phyloP scores from a whole-genome alignment of 2,113 vertebrate species.

The Colaptes auratus region DNA sequence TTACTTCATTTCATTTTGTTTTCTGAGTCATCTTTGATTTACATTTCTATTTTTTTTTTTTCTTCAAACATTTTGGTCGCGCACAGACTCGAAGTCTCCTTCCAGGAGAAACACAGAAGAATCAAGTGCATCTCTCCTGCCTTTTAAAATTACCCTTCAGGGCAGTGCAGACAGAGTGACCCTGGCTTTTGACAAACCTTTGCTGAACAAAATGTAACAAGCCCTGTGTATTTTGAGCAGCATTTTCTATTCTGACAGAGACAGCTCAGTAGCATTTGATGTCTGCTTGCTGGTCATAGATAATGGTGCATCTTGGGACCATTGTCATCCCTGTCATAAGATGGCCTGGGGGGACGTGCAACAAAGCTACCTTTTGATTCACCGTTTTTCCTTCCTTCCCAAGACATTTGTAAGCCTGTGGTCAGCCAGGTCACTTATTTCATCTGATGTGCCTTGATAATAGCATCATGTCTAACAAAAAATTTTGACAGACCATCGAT shows the following conservation, averaged over 20 bases:
- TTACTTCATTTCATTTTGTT: conserved; percentile 45
- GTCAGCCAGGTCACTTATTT: conserved; percentile 87
- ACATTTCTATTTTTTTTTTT: conserved; percentile 79
- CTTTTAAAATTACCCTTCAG: conserved; percentile 84
- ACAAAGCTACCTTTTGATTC: conserved; percentile 92
- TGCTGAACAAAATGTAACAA: conserved; percentile 91
- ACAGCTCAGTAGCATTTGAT: conserved; percentile 93
- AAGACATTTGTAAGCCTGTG: conserved; percentile 82
- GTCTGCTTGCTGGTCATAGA: conserved; percentile 94
- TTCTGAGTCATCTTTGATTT: conserved; percentile 80
- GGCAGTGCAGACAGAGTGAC: conserved; percentile 87
- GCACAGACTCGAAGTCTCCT: conserved; percentile 80
- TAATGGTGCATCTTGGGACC: conserved; percentile 99
- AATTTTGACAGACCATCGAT: conserved; percentile 82
- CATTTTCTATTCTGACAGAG: conserved; percentile 90
- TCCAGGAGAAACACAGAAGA: conserved; percentile 78
- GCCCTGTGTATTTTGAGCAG: conserved; percentile 82
- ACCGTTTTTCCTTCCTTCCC: conserved; percentile 80
- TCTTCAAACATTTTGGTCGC: conserved; percentile 85
- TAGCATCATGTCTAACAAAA: conserved; percentile 79
- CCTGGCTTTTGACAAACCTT: conserved; percentile 94
- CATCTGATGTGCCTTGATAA: conserved; percentile 86
- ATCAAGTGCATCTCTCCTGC: conserved; percentile 79
- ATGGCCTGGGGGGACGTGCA: conserved; percentile 83
- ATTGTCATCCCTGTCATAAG: conserved; percentile 98